Evolutionary conservation across 1,140 invertebrate genomes (phyloP).

Genomic region (Atta colombica): DNA sequence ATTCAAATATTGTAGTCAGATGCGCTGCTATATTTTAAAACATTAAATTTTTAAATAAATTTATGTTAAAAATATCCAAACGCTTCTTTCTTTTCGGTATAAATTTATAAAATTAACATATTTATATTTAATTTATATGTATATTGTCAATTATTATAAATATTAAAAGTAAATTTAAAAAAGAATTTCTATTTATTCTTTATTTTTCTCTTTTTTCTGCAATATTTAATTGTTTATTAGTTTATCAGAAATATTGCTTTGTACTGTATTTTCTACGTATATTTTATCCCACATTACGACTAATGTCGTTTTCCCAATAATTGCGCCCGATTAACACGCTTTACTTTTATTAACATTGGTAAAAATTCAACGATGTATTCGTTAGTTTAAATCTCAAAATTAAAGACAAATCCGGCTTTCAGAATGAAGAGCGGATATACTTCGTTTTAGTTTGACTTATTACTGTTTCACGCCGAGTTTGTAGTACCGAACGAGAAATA

Average conservation of each 20-base stretch:
- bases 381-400: slow-evolving; percentile 49
- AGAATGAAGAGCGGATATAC: slow-evolving; percentile 37
- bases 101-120: background rate
- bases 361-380: slow-evolving; percentile 20
- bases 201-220: background rate
- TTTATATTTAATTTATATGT: background rate
- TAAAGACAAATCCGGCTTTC: slow-evolving; percentile 52
- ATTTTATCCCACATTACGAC: background rate
- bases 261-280: background rate
- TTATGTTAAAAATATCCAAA: background rate
- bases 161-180: background rate
- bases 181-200: background rate
- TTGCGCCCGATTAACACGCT: background rate
- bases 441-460: slow-evolving; percentile 59
- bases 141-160: background rate
- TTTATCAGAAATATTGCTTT: background rate
- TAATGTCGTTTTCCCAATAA: background rate
- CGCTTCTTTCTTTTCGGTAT: background rate
- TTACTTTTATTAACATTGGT: background rate
- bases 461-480: slow-evolving; percentile 56
- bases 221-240: background rate
- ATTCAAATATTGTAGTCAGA: background rate
- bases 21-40: background rate
- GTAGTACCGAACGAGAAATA: slow-evolving; percentile 43
- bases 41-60: slow-evolving; percentile 4